Percentiles rank a stretch among this genome's conserved stretches.
phyloP scores from a whole-genome alignment of 1,140 invertebrate genomes.

The Myzus persicae region DNA sequence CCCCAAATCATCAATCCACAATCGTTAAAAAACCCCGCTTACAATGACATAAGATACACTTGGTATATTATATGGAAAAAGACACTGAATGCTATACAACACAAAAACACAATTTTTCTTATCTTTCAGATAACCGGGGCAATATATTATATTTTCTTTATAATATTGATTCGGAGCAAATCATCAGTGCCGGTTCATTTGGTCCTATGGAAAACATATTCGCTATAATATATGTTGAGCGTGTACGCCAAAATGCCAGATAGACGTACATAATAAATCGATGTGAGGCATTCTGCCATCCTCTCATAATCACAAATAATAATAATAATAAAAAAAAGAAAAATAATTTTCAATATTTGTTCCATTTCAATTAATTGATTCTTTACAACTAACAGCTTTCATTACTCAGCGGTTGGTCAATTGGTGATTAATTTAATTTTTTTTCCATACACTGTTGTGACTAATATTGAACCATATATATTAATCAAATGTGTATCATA shows the following conservation, averaged over 20 bases:
- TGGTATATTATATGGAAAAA: too few species aligned
- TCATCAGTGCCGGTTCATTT: background rate
- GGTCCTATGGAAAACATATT: background rate
- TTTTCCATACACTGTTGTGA: background rate
- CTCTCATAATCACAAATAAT: constrained; percentile 1
- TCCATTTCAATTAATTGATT: constrained; percentile 19
- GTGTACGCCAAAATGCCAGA: background rate
- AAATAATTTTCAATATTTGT: constrained; percentile 2
- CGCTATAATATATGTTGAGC: background rate
- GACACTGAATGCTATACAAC: background rate
- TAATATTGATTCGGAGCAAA: background rate
- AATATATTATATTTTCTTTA: background rate
- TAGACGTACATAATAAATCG: background rate
- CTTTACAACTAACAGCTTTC: background rate
- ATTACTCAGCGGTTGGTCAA: constrained; percentile 20
- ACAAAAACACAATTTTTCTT: background rate
- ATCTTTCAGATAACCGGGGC: background rate
- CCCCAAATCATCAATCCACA: too few species aligned
- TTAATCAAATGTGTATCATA: constrained; percentile 31
- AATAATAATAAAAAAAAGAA: constrained; percentile 2
- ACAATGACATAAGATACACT: too few species aligned
- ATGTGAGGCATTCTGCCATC: background rate
- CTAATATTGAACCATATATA: background rate
- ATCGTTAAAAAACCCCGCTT: too few species aligned
- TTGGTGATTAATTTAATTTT: background rate